Percentiles rank a stretch among this genome's conserved stretches.
These are phyloP conservation scores for Sturmia bella DNA, from an alignment of 2,888 invertebrate species.

Conservation along the genomic window DNA sequence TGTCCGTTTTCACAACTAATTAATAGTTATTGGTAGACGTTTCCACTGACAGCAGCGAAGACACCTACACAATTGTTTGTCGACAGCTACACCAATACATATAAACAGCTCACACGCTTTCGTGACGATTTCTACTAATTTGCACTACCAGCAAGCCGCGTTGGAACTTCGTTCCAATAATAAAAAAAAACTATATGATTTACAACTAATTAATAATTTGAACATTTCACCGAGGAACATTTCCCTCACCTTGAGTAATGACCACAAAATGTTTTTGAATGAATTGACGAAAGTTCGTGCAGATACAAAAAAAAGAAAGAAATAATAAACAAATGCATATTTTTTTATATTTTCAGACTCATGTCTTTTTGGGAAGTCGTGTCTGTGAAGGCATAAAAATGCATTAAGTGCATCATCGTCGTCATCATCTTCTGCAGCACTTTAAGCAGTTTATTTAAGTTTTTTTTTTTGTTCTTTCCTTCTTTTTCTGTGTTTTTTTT, in stretches of 20 bases:
- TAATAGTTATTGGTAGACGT: too few species aligned
- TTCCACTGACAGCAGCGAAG: too few species aligned
- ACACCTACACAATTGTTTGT: too few species aligned
- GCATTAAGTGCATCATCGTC: constrained; percentile 60
- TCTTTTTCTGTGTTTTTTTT: not conserved
- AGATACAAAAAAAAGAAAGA: constrained; percentile 46
- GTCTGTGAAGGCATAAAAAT: constrained; percentile 65
- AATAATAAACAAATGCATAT: constrained; percentile 46
- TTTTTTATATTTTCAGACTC: constrained; percentile 39
- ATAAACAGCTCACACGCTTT: too few species aligned
- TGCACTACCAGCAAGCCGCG: too few species aligned
- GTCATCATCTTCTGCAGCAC: constrained; percentile 50
- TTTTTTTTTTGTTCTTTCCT: not conserved
- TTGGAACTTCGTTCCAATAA: too few species aligned
- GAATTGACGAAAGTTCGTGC: constrained; percentile 61
- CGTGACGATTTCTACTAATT: too few species aligned
- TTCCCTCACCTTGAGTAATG: constrained; percentile 34
- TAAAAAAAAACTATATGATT: too few species aligned
- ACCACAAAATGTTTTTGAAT: constrained; percentile 56
- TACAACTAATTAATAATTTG: not conserved
- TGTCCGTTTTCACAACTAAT: too few species aligned
- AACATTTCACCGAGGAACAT: not conserved
- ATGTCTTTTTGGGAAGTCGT: constrained; percentile 48
- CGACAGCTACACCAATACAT: too few species aligned
- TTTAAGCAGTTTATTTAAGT: constrained; percentile 48